Conservation (phyloP, 1,140 invertebrate species). For the Drosophila pectinifera region DNA sequence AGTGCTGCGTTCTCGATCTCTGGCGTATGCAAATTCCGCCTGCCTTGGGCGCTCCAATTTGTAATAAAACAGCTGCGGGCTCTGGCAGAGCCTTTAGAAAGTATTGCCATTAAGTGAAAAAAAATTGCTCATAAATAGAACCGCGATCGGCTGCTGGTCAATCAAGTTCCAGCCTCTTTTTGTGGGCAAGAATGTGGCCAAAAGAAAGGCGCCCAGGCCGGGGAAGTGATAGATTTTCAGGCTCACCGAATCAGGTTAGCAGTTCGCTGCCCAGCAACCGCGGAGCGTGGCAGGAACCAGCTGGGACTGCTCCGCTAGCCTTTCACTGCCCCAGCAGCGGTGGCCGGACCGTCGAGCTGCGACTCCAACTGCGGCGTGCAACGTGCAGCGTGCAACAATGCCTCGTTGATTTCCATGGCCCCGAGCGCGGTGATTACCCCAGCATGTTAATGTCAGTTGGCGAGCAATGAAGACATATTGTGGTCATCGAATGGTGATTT, state of each 20-base stretch:
- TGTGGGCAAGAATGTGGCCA: constrained; percentile 51
- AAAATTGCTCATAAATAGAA: constrained; percentile 10
- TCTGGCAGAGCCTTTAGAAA: constrained; percentile 61
- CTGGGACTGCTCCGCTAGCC: constrained; percentile 35
- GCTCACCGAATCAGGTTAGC: constrained; percentile 71
- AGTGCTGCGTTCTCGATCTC: no score
- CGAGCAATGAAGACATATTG: constrained; percentile 68
- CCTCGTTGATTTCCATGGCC: constrained; percentile 58
- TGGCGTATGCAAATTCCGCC: constrained; percentile 8
- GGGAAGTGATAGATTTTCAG: constrained; percentile 66
- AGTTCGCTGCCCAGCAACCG: constrained; percentile 47
- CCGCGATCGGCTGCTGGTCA: constrained; percentile 53
- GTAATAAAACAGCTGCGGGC: constrained; percentile 70
- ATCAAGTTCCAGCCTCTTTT: constrained; percentile 52
- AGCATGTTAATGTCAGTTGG: constrained; percentile 46
- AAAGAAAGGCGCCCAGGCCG: constrained; percentile 63
- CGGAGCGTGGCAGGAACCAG: constrained; percentile 32
- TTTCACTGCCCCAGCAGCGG: constrained; percentile 65
- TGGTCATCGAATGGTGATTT: constrained; percentile 23
- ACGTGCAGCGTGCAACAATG: constrained; percentile 17
- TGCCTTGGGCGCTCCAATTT: constrained; percentile 54
- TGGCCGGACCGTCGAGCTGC: constrained; percentile 54
- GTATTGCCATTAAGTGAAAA: constrained; percentile 39
- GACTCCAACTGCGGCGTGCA: constrained; percentile 32
- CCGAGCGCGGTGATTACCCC: constrained; percentile 30